Evolutionary conservation across 1,140 invertebrate genomes (phyloP).

Genomic region (Drosophila ogumai): DNA sequence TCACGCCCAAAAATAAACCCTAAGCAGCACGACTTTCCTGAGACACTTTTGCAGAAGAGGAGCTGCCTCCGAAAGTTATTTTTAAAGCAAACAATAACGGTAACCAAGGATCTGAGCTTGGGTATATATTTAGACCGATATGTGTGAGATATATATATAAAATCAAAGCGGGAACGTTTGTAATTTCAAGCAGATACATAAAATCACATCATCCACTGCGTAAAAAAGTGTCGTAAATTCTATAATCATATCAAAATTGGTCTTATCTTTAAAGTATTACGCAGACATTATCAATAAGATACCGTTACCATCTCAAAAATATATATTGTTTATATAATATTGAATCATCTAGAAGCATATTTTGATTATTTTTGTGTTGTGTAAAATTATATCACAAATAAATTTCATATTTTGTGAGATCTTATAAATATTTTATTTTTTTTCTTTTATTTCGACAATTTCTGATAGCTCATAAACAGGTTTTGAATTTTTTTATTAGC

Average conservation of each 20-base stretch:
- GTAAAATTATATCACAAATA: too few relatives aligned
- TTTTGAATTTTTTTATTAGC: not conserved
- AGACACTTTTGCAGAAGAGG: conserved; percentile 9
- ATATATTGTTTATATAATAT: not conserved
- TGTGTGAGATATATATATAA: not conserved
- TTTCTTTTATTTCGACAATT: not conserved
- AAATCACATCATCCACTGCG: not conserved
- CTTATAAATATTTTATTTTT: not conserved
- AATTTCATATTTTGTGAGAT: not conserved
- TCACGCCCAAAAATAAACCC: conserved; percentile 42
- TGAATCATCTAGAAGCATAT: not conserved
- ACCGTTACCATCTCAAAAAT: not conserved
- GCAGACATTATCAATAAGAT: conserved; percentile 1
- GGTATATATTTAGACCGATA: not conserved
- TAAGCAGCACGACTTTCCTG: conserved; percentile 4
- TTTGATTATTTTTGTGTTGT: not conserved
- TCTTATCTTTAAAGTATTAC: not conserved
- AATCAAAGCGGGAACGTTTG: not conserved
- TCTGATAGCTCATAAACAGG: not conserved
- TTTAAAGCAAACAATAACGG: conserved; percentile 22
- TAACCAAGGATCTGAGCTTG: conserved; percentile 3
- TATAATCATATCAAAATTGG: conserved; percentile 7
- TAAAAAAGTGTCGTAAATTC: conserved; percentile 1
- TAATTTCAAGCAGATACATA: not conserved
- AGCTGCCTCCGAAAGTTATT: conserved; percentile 8